Base-by-base conservation (phyloP, 1,140 invertebrate species). In the Drosophila subobscura region DNA sequence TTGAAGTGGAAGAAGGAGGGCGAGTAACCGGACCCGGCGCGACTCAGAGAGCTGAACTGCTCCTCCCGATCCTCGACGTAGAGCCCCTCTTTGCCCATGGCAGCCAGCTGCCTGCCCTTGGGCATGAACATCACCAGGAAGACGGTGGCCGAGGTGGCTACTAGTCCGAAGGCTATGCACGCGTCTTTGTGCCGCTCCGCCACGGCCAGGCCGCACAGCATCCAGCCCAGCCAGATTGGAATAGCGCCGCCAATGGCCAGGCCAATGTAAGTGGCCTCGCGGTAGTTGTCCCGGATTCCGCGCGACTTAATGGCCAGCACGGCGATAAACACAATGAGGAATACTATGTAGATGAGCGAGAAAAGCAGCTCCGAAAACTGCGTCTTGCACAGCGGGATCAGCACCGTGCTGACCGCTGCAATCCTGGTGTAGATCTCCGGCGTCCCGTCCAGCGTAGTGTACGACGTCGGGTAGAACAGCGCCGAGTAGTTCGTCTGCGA, bases 111-210 rank as follows among this genome's bases (percentile, higher is more conserved):
- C n/a, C 97, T 93, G 42, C 96, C 96, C 92, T 98, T 98, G 2
- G 97, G 97, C 91, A 98, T 95, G 92, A 98, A 99, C 97, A 98
- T 98, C 8, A 97, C 94, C 47, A 98, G 93, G 90, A 98, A 97
- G 8, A 98, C 95, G 7, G 97, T 94, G 1, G 95, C 94, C 25
- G 96, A 95, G 5, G 96, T 97, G 27, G 95, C 94, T 8, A 97
- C 93, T 14, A 98, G 92, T 0, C 97, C 97, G 80, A 97, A 97
- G 0, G 96, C 97, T 1, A 98, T 93, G 92, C 96, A 97, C 1
- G 96, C 97, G 89, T 98, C 97, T 50, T 95, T 94, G 79, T 96
- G 95, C 50, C 94, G 92, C 72, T 96, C 95, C 33, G 94, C 94
- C 1, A 96, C 95, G 1, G 96, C 93, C 80, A 97, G 90, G 51